phyloP scores from a whole-genome alignment of 2,113 vertebrate species.

The Leiothrix lutea region DNA sequence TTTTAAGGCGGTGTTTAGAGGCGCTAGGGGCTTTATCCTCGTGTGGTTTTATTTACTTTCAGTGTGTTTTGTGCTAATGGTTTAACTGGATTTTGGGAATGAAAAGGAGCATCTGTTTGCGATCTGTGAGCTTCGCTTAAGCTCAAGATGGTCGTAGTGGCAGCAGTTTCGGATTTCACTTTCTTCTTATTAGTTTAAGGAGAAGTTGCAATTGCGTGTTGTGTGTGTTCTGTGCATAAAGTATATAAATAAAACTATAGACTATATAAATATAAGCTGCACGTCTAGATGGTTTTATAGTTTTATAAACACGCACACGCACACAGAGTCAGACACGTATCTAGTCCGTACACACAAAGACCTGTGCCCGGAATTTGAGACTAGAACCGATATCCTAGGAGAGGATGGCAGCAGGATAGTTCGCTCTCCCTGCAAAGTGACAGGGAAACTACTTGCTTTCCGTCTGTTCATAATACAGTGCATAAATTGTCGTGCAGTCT shows the following conservation, averaged over 20 bases:
- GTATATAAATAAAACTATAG: constrained; percentile 36
- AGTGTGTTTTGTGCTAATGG: constrained; percentile 26
- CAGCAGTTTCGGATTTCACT: constrained; percentile 62
- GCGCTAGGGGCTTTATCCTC: background rate
- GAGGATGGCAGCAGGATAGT: background rate
- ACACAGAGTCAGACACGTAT: background rate
- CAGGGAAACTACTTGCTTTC: background rate
- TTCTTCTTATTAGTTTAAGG: constrained; percentile 58
- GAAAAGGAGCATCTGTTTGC: constrained; percentile 22
- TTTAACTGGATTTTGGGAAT: constrained; percentile 37
- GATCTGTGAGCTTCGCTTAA: constrained; percentile 56
- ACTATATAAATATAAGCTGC: constrained; percentile 5
- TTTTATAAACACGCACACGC: background rate
- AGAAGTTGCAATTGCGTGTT: constrained; percentile 3
- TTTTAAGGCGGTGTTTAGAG: background rate
- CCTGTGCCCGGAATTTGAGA: constrained; percentile 18
- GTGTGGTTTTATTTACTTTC: constrained; percentile 1
- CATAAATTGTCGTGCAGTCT: background rate
- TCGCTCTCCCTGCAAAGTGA: background rate
- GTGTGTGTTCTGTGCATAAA: background rate
- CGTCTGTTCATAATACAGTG: background rate
- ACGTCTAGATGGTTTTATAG: background rate
- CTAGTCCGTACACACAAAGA: constrained; percentile 50
- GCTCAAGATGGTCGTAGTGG: constrained; percentile 53
- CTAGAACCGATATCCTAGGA: background rate